Evolutionary conservation across 2,888 invertebrate species (phyloP), one percentile per base, ranked within the genome.

Genomic region (Noctua pronuba): DNA sequence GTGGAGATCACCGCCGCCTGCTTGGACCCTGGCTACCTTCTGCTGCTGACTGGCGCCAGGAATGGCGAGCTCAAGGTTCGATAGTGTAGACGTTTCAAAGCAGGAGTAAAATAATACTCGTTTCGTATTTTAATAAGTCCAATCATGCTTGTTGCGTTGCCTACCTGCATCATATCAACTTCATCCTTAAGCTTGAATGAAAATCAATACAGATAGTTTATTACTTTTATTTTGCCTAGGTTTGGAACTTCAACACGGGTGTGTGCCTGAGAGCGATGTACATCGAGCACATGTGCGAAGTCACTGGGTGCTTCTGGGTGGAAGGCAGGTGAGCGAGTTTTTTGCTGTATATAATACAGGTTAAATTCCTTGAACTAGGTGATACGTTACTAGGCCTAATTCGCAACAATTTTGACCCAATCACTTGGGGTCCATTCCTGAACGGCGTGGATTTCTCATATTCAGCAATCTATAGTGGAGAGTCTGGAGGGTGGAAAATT

Each of bases 211-310:
- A 8, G 6, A 18, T 41, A 18, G 0, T 31, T 44, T 6, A 24
- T 38, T 31, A 18, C 38, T 2, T 55, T 21, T 2, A 1, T 16
- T 46, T 38, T 62, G 65, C 10, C 24, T 93, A 97, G 96, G 97
- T 98, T 55, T 99, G 99, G 99, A 98, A 98, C 93, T 98, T 98
- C 91, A 98, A 98, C 91, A 98, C 98, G 41, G 98, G 98, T 0
- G 97, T 97, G 13, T 98, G 98, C 88, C 92, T 98, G 80, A 95
- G 98, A 81, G 97, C 97, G 73, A 97, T 98, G 97, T 93, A 94
- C 41, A 97, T 98, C 31, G 97, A 97, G 84, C 94, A 96, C 77
- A 97, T 97, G 90, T 97, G 97, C 92, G 97, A 97, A 88, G 97
- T 97, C 1, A 97, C 97, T 13, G 94, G 94, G 66, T 97, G 97